Evolutionary conservation across 2,113 vertebrate genomes (phyloP).

Genomic region (Pomatorhinus ruficollis): DNA sequence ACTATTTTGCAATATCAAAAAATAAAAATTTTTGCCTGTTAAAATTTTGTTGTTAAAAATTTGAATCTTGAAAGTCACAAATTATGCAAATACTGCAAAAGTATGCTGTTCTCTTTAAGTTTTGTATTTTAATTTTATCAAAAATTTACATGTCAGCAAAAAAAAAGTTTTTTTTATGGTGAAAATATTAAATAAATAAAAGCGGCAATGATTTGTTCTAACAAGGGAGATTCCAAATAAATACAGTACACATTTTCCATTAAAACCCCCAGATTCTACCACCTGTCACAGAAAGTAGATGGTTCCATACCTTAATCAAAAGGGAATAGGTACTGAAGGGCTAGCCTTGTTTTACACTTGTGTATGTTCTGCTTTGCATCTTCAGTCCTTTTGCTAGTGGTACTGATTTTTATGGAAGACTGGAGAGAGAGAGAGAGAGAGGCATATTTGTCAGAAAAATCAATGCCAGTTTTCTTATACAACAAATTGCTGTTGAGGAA

Average conservation of each 20-base stretch:
- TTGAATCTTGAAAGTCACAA: background rate
- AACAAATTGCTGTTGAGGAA: background rate
- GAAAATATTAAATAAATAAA: background rate
- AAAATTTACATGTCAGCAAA: background rate
- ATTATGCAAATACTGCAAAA: background rate
- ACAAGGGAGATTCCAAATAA: background rate
- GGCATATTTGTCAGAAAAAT: slow-evolving; percentile 25
- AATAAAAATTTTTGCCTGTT: background rate
- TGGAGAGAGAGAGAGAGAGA: background rate
- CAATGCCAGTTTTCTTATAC: slow-evolving; percentile 15
- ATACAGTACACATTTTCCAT: background rate
- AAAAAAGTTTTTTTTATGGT: background rate
- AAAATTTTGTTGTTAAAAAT: background rate
- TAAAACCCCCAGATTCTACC: background rate
- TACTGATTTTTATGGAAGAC: background rate
- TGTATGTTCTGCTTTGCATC: background rate
- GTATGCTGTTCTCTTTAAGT: background rate
- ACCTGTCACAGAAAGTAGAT: background rate
- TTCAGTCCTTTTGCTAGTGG: background rate
- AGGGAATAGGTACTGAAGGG: background rate
- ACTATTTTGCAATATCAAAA: background rate
- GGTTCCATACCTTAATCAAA: background rate
- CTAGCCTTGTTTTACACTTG: background rate
- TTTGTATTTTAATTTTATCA: background rate
- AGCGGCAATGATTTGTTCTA: background rate